Evolutionary conservation across 2,113 vertebrate genomes (phyloP).

Genomic region (Theristicus caerulescens): DNA sequence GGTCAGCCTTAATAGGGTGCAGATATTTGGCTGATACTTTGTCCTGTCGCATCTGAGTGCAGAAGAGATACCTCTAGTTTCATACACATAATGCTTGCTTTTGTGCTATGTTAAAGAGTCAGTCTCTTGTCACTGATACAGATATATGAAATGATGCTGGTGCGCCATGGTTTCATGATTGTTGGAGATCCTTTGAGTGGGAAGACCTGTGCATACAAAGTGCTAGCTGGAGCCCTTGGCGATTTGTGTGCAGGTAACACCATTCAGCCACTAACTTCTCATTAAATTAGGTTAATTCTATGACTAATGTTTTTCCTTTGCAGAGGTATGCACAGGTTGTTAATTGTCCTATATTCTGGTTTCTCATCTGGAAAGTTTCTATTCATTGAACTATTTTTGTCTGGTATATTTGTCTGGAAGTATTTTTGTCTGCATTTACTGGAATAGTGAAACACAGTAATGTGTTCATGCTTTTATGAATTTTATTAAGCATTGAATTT

Average conservation of each 20-base stretch:
- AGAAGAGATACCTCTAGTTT: not conserved
- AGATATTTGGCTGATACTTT: not conserved
- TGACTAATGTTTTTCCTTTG: not conserved
- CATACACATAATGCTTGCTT: not conserved
- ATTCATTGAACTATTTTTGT: not conserved
- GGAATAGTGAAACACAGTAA: not conserved
- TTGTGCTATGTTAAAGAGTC: not conserved
- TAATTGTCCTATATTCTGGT: not conserved
- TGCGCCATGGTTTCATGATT: constrained; percentile 94
- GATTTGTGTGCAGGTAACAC: constrained; percentile 79
- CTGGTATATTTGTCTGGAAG: not conserved
- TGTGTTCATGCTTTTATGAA: not conserved
- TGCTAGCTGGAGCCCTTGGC: constrained; percentile 82
- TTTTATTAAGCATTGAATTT: not conserved
- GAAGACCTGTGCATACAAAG: constrained; percentile 88
- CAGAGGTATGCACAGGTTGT: not conserved
- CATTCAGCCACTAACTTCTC: not conserved
- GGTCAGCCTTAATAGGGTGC: not conserved
- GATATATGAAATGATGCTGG: constrained; percentile 97
- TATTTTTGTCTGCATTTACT: not conserved
- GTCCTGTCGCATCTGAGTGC: not conserved
- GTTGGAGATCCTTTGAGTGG: constrained; percentile 89
- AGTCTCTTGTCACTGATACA: constrained; percentile 31
- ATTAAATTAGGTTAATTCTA: not conserved
- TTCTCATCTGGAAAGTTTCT: not conserved